Conservation (phyloP, 1,140 invertebrate species). For the Adelges cooleyi region DNA sequence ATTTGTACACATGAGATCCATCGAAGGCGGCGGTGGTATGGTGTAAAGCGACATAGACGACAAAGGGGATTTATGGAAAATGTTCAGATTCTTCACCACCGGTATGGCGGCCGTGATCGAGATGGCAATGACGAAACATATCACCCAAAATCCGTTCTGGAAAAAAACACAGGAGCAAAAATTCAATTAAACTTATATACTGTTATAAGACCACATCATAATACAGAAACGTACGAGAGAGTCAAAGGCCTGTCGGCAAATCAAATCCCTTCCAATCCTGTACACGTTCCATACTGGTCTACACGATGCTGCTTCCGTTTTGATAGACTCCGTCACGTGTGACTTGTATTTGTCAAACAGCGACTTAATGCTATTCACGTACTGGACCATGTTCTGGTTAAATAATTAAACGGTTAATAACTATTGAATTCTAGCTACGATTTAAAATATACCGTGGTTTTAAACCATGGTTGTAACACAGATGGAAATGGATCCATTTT, state of each 20-base stretch:
- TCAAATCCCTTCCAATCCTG: slow-evolving; percentile 47
- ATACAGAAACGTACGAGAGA: slow-evolving; percentile 44
- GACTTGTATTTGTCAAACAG: slow-evolving; percentile 54
- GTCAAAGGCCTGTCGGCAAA: slow-evolving; percentile 59
- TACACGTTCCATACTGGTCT: slow-evolving; percentile 58
- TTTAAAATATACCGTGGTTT: too few relatives aligned
- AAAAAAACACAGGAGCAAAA: neutral
- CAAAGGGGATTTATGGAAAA: slow-evolving; percentile 12
- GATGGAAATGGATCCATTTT: too few relatives aligned
- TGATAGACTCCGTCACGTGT: slow-evolving; percentile 50
- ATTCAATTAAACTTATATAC: too few relatives aligned
- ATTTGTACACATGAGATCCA: slow-evolving; percentile 13
- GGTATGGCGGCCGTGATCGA: slow-evolving; percentile 10
- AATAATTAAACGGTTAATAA: too few relatives aligned
- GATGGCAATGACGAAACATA: slow-evolving; percentile 17
- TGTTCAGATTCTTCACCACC: slow-evolving; percentile 13
- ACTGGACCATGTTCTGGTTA: slow-evolving; percentile 48
- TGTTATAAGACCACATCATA: too few relatives aligned
- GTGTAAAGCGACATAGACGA: slow-evolving; percentile 19
- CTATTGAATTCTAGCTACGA: too few relatives aligned
- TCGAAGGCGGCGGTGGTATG: slow-evolving; percentile 1
- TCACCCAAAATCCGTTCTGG: slow-evolving; percentile 21
- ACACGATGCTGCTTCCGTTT: slow-evolving; percentile 53
- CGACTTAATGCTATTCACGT: slow-evolving; percentile 46
- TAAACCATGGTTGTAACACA: too few relatives aligned